A percentile compares a stretch with the other conserved stretches of the same genome.
Evolutionary conservation across 2,113 vertebrate species (phyloP).

Genomic region (Elachura formosa): DNA sequence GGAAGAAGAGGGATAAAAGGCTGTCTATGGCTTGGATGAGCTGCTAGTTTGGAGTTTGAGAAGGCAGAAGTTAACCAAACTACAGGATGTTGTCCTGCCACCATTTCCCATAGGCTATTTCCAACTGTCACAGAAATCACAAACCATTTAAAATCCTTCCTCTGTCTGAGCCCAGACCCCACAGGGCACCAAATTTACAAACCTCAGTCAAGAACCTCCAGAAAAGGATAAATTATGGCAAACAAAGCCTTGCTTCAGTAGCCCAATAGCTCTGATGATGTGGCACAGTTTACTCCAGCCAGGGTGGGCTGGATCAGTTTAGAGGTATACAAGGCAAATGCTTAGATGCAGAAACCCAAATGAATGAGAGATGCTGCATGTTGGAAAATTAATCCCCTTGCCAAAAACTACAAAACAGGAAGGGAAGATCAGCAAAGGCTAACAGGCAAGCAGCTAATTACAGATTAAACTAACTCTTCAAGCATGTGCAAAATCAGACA

Average conservation of each 20-base stretch:
- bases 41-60: not conserved
- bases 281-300: not conserved
- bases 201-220: not conserved
- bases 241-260: not conserved
- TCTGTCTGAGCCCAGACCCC: not conserved
- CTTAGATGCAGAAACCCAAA: not conserved
- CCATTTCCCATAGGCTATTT: not conserved
- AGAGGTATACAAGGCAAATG: not conserved
- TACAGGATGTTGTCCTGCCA: not conserved
- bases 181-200: not conserved
- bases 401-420: not conserved
- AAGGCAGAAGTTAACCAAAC: not conserved
- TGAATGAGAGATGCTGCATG: not conserved
- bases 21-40: not conserved
- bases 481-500: not conserved
- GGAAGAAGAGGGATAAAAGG: not conserved
- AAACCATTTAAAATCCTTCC: not conserved
- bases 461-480: not conserved
- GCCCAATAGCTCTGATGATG: not conserved
- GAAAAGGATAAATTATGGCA: not conserved
- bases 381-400: not conserved
- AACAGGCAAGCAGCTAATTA: not conserved
- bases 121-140: not conserved
- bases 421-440: not conserved
- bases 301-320: not conserved